Evolutionary conservation across 2,797 vertebrate genomes (phyloP).

Genomic region (Rhyacichthys aspro): DNA sequence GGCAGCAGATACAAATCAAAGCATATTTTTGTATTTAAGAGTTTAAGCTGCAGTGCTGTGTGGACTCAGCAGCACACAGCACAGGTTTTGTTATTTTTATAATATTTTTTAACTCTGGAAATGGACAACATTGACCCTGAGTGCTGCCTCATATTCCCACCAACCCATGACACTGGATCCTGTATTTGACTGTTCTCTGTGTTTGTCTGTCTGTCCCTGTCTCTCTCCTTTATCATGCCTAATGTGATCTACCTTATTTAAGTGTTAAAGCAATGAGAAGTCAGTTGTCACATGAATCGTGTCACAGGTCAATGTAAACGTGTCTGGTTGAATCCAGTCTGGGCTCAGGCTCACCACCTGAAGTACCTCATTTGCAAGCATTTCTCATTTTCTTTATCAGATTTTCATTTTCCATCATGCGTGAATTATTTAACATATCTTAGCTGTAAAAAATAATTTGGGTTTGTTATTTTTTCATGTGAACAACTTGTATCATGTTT

Average conservation of each 20-base stretch:
- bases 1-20: slow-evolving; percentile 61
- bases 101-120: slow-evolving; percentile 78
- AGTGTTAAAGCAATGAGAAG: slow-evolving; percentile 76
- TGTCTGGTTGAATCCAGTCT: slow-evolving; percentile 73
- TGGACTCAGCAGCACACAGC: slow-evolving; percentile 80
- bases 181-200: slow-evolving; percentile 70
- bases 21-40: slow-evolving; percentile 94
- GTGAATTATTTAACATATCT: slow-evolving; percentile 98
- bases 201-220: slow-evolving; percentile 59
- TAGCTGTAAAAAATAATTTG: slow-evolving; percentile 87
- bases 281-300: slow-evolving; percentile 78
- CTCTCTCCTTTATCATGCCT: slow-evolving; percentile 58
- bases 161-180: slow-evolving; percentile 88
- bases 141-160: slow-evolving; percentile 86
- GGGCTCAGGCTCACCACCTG: slow-evolving; percentile 88
- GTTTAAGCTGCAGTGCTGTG: slow-evolving; percentile 87
- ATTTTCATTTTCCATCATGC: slow-evolving; percentile 84
- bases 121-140: slow-evolving; percentile 90
- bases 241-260: slow-evolving; percentile 84
- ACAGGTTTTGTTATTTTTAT: slow-evolving; percentile 82
- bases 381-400: slow-evolving; percentile 88
- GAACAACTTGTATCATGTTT: slow-evolving; percentile 81
- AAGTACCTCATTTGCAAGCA: slow-evolving; percentile 97
- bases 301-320: slow-evolving; percentile 71
- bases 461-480: slow-evolving; percentile 84